These are phyloP conservation scores for Hozukius guyotensis DNA, from an alignment of 2,797 vertebrate species.

Conservation along the genomic window DNA sequence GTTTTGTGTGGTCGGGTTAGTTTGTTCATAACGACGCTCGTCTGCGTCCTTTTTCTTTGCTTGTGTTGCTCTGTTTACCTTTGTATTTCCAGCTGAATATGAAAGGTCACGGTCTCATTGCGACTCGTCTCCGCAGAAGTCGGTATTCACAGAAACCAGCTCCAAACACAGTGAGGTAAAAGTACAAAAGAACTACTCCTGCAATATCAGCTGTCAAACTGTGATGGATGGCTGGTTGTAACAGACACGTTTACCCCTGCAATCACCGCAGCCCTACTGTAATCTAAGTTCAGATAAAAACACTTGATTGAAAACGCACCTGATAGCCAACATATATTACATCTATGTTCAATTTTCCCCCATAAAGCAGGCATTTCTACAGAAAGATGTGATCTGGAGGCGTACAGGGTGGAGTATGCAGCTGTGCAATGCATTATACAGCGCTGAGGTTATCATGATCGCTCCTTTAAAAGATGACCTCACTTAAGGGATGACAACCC, in stretches of 20 bases:
- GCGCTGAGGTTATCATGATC: conserved; percentile 17
- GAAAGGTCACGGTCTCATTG: conserved; percentile 51
- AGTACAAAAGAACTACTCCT: conserved; percentile 23
- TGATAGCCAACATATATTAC: conserved; percentile 6
- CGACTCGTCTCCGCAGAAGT: conserved; percentile 22
- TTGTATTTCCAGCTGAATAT: conserved; percentile 38
- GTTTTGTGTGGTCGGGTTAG: background rate
- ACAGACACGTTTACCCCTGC: conserved; percentile 24
- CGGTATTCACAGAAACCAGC: conserved; percentile 22
- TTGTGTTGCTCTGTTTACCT: conserved; percentile 11
- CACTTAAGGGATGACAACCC: conserved; percentile 17
- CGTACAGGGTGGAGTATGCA: background rate
- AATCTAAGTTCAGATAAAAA: conserved; percentile 40
- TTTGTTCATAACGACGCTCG: background rate
- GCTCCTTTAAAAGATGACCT: conserved; percentile 46
- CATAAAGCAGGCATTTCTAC: background rate
- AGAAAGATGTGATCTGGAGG: conserved; percentile 13
- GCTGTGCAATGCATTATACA: background rate
- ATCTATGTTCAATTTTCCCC: background rate
- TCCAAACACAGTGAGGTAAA: conserved; percentile 12
- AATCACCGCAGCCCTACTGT: conserved; percentile 31
- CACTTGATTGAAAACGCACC: conserved; percentile 29
- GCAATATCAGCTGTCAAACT: conserved; percentile 52
- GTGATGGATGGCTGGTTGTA: conserved; percentile 57
- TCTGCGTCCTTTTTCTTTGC: background rate